Evolutionary conservation across 2,113 vertebrate species (phyloP).

Genomic region (Hyperopisus bebe): DNA sequence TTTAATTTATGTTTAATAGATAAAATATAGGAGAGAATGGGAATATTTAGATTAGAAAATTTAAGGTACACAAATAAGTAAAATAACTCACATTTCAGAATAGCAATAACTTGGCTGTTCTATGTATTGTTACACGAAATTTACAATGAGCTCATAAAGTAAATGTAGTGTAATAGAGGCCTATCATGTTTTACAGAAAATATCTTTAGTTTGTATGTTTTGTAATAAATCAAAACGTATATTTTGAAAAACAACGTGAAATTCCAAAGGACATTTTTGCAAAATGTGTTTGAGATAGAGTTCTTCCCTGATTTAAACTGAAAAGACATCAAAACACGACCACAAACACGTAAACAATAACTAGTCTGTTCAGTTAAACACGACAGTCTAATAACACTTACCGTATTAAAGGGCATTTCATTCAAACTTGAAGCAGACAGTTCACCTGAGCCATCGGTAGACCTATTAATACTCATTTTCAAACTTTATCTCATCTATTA

Average conservation of each 20-base stretch:
- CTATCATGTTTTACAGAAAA: not conserved
- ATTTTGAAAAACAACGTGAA: not conserved
- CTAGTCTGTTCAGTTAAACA: not conserved
- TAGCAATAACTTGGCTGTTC: not conserved
- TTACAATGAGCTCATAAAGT: not conserved
- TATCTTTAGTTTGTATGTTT: not conserved
- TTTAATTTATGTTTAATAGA: not conserved
- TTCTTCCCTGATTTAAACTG: not conserved
- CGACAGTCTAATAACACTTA: not conserved
- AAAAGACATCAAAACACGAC: not conserved
- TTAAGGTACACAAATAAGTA: not conserved
- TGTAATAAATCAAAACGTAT: not conserved
- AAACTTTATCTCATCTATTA: not conserved
- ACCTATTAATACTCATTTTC: not conserved
- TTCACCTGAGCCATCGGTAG: not conserved
- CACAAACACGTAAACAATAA: not conserved
- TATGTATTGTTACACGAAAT: not conserved
- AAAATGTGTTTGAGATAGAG: not conserved
- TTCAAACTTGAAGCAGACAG: not conserved
- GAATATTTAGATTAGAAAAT: not conserved
- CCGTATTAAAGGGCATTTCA: not conserved
- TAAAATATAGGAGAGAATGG: not conserved
- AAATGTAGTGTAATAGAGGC: not conserved
- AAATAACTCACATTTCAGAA: not conserved
- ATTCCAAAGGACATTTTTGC: not conserved